Base-by-base conservation (phyloP, 30 jellyfish, hydroid and myxozoan genomes). In the Cassiopea andromeda region DNA sequence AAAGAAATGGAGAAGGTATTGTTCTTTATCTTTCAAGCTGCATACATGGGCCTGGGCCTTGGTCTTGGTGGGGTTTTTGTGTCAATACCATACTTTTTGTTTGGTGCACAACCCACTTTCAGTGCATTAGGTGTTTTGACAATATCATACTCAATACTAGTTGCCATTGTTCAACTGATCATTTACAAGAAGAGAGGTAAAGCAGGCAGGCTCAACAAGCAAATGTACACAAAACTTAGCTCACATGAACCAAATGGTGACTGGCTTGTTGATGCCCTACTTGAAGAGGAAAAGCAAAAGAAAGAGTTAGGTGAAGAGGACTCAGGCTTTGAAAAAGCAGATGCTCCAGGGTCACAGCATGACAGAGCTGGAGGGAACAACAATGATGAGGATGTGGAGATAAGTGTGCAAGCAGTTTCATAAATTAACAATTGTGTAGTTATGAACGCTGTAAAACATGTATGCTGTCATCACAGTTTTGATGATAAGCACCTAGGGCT, bases 181-280 rank as follows among this genome's bases (percentile, higher is more conserved):
- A 7, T 46, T 15, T 75, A 79, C 75, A 46, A 45, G 12, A 68
- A 27, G 50, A 27, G 78, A 49, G 43, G 38, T 18, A 76, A 73
- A 54, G 5, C 15, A 43, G n/a, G 38, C 1, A 83, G 85, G 49
- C 81, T 84, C 7, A 67, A 78, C 38, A 50, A 73, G 61, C 46
- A 12, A 17, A 60, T 49, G 57, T 90, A 90, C 84, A 67, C 73
- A 38, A 82, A 90, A 70, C 75, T 90, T 2, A 72, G 78, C 66
- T 57, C 97, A 2, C 47, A 75, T 75, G 93, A 80, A 44, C 54
- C 85, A 38, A 83, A 74, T 19, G 85, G 91, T 54, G 97, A 90
- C 75, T 90, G 97, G 97, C 90, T 90, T 45, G 89, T 83, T 48
- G 93, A 90, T 75, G 97, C 97, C 1, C 72, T 90, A 50, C 60